Conservation (phyloP, 2,113 vertebrate species). For the Mus spicilegus region DNA sequence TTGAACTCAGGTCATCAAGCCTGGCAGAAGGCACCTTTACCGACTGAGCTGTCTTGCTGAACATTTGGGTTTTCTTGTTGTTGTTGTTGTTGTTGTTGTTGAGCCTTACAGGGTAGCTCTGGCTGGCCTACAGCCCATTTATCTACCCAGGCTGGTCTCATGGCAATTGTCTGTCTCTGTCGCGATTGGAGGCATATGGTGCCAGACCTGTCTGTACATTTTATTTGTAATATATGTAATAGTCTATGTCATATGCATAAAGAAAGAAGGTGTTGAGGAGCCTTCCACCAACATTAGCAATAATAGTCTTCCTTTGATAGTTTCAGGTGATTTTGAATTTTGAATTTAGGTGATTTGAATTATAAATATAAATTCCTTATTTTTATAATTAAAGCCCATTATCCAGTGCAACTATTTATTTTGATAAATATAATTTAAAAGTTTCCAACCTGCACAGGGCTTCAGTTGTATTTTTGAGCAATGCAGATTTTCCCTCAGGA, state of each 20-base stretch:
- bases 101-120: neutral
- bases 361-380: neutral
- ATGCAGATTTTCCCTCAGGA: neutral
- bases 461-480: neutral
- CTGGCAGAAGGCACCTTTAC: neutral
- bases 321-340: neutral
- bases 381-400: neutral
- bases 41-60: neutral
- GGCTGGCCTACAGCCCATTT: neutral
- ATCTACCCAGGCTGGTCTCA: neutral
- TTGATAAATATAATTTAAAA: neutral
- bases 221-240: neutral
- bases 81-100: neutral
- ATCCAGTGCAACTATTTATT: neutral
- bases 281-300: neutral
- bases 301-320: neutral
- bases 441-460: neutral
- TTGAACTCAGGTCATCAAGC: neutral
- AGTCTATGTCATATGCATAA: neutral
- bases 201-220: neutral
- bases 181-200: neutral
- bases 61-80: neutral
- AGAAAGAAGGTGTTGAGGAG: neutral
- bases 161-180: neutral
- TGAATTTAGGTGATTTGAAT: too few species aligned